Percentiles rank a stretch among this genome's conserved stretches.
phyloP scores from a whole-genome alignment of 1,140 invertebrate species.

The Onthophagus taurus region DNA sequence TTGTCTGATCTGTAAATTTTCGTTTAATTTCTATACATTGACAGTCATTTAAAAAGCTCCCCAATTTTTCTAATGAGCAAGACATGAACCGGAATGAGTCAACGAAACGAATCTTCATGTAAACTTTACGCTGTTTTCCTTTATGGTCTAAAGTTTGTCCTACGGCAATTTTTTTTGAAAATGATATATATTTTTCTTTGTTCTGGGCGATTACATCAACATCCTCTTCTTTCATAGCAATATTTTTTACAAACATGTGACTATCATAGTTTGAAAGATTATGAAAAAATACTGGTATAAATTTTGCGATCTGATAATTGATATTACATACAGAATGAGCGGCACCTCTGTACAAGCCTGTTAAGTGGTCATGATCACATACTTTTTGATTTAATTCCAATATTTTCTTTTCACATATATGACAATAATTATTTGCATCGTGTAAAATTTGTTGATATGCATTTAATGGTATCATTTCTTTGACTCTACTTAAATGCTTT shows the following conservation, averaged over 20 bases:
- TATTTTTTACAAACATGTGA: constrained; percentile 32
- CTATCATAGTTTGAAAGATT: constrained; percentile 36
- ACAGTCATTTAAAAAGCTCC: background rate
- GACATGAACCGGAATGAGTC: constrained; percentile 31
- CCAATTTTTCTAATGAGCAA: constrained; percentile 21
- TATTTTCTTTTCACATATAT: background rate
- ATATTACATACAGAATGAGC: constrained; percentile 32
- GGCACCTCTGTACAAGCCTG: constrained; percentile 24
- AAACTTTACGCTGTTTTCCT: constrained; percentile 10
- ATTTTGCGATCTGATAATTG: constrained; percentile 24
- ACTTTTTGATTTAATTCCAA: constrained; percentile 28
- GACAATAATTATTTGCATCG: no score
- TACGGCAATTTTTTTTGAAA: constrained; percentile 21
- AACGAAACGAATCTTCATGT: constrained; percentile 26
- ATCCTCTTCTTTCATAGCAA: constrained; percentile 22
- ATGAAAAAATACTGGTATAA: constrained; percentile 36
- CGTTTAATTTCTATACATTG: background rate
- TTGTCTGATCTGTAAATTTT: constrained; percentile 19
- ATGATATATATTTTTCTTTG: constrained; percentile 31
- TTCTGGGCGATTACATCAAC: constrained; percentile 34
- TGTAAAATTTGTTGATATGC: no score
- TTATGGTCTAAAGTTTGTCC: constrained; percentile 9
- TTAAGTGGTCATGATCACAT: constrained; percentile 29
- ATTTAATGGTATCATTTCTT: no score
- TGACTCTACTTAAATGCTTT: no score